Evolutionary conservation across 2,113 vertebrate species (phyloP), one percentile per base, ranked within the genome.

Genomic region (Carassius gibelio): DNA sequence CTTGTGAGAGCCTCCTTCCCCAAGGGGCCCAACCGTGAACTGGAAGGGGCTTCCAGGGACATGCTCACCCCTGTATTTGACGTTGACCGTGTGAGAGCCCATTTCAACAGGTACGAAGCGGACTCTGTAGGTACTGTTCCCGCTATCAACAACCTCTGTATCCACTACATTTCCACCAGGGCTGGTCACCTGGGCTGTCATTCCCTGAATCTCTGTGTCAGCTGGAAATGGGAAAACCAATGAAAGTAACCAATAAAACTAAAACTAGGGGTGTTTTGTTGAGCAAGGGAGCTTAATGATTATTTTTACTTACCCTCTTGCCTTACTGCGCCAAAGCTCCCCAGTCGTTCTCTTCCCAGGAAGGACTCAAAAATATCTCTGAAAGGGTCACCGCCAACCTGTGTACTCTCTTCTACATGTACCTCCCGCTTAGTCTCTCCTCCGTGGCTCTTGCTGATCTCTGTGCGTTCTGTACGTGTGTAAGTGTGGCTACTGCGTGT

Each of bases 401-500:
- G 97, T 21, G 96, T 98, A 93, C 97, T 99, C 91, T 99, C 98
- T 90, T 99, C 97, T 91, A 99, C 97, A 10, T 96, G 95, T 61
- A 99, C 97, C 91, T 99, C 97, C 0, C 97, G 94, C 87, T 96
- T 99, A 80, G 97, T 99, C 93, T 98, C 98, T 1, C 97, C 98
- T 0, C 95, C 97, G 0, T 96, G 95, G 0, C 94, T 96, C 92
- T 99, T 98, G 94, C 98, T 99, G 95, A 99, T 97, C 93, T 99
- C 97, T 0, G 98, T 99, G 92, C 98, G 96, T 93, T 99, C 97
- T 0, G 98, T 99, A 88, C 98, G 96, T 0, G 97, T 98, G 91
- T 99, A 99, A 0, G 96, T 98, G 94, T 99, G 97, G 91, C 97
- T 98, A 94, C 98, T 99, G 87, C 97, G 96, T 0, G 96, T 98